These are phyloP conservation scores for Calliopsis andreniformis DNA, from an alignment of 1,140 invertebrate species.

Conservation along the genomic window DNA sequence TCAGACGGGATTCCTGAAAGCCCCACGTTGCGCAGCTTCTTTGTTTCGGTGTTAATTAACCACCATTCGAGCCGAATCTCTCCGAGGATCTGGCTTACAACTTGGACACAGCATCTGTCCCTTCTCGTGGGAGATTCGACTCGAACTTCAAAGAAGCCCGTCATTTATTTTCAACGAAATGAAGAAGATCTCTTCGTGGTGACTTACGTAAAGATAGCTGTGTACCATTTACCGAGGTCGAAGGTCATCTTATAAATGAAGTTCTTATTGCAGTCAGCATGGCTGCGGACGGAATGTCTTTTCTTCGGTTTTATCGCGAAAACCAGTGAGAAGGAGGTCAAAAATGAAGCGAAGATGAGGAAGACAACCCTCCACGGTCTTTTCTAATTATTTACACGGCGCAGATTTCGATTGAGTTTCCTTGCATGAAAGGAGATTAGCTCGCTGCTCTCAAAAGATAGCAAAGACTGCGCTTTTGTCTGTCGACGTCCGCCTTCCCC, in stretches of 20 bases:
- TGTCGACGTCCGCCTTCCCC: not conserved
- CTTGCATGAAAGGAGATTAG: conserved; percentile 34
- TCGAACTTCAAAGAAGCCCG: not conserved
- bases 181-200: no score
- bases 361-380: conserved; percentile 20
- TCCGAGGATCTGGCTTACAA: not conserved
- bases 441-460: conserved; percentile 39
- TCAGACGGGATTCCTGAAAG: not conserved
- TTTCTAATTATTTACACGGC: conserved; percentile 45
- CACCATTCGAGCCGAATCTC: not conserved
- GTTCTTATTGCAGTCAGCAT: conserved; percentile 53
- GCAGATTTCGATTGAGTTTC: conserved; percentile 31
- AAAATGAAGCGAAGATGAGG: not conserved
- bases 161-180: conserved; percentile 2
- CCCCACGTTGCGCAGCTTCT: not conserved
- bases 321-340: conserved; percentile 5
- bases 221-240: conserved; percentile 62
- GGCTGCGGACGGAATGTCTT: conserved; percentile 46
- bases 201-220: conserved; percentile 51
- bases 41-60: conserved; percentile 12
- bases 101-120: no score
- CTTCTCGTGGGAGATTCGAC: no score
- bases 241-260: conserved; percentile 69
- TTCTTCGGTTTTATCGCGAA: conserved; percentile 46
- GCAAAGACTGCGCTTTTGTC: not conserved